Base-by-base conservation (phyloP, 2,888 invertebrate genomes). In the Ophion costatus region DNA sequence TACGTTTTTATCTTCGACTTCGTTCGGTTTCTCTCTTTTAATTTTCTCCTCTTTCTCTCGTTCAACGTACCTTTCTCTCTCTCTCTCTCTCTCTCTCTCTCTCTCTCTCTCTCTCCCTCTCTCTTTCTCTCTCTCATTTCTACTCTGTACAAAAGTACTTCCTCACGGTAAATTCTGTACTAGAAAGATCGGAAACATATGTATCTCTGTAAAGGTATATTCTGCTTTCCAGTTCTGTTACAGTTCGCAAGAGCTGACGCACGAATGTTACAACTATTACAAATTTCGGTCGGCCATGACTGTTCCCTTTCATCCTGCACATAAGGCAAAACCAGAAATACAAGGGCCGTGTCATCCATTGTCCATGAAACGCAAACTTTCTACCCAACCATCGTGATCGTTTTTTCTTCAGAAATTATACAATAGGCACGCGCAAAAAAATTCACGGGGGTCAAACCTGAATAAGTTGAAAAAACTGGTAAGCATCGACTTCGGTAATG, bases 91-190 rank as follows among this genome's bases (percentile, higher is more conserved):
- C 9, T 45, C 67, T 22, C 57, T 66, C 6, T 51, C 80, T n/a
- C 56, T 24, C 17, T 5, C 4, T 67, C 9, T 45, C 67, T 22
- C 57, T 66, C 6, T 51, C 80, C n/a, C n/a, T n/a, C n/a, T n/a
- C 56, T 24, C 17, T 5, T 11, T 67, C 9, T 45, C 67, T 22
- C 57, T 66, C 6, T 51, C 80, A 67, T 67, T 57, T 69, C 67
- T 42, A 6, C 24, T 45, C 59, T 61, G 59, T 69, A 45, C 29
- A 59, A 78, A 78, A 45, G 77, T 59, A 69, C 69, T 69, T 59
- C 38, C 77, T 67, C 51, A 78, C 73, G 70, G 74, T 83, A 81
- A 76, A 42, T 57, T 51, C 1, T 59, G 61, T 73, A 75, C 24
- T 11, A 74, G 61, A 83, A 85, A 17, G 38, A 0, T 7, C 38